Percentiles rank a stretch among this genome's conserved stretches.
Evolutionary conservation across 2,113 vertebrate genomes (phyloP).

Genomic region (Mionectes macconnelli): DNA sequence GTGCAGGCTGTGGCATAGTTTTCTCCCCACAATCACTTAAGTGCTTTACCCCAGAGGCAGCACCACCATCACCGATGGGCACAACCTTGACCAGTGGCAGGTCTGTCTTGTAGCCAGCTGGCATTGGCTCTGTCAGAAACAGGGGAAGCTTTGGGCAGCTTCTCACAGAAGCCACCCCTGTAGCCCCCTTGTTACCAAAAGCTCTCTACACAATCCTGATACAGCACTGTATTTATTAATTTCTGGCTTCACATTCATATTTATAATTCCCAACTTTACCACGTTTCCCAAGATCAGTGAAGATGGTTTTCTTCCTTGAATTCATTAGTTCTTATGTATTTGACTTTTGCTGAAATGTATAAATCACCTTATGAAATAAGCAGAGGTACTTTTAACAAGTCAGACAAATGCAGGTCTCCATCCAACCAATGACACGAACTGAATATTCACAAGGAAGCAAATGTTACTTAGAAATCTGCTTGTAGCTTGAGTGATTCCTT

Average conservation of each 20-base stretch:
- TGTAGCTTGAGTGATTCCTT: neutral
- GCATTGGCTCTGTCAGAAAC: no score
- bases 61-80: neutral
- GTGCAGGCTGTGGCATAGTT: neutral
- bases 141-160: neutral
- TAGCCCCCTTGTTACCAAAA: neutral
- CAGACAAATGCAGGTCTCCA: neutral
- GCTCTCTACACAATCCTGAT: neutral
- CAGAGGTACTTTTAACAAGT: neutral
- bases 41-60: accelerated
- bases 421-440: neutral
- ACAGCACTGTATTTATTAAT: neutral
- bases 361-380: neutral
- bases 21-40: neutral
- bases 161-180: neutral
- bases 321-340: neutral
- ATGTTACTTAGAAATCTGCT: neutral
- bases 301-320: neutral
- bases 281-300: neutral
- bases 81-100: neutral
- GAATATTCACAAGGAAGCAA: neutral
- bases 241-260: neutral
- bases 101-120: accelerated
- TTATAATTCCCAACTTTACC: neutral
- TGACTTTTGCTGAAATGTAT: neutral